Evolutionary conservation across 2,797 vertebrate genomes (phyloP), one percentile per base, ranked within the genome.

Genomic region (Sardinella longiceps): DNA sequence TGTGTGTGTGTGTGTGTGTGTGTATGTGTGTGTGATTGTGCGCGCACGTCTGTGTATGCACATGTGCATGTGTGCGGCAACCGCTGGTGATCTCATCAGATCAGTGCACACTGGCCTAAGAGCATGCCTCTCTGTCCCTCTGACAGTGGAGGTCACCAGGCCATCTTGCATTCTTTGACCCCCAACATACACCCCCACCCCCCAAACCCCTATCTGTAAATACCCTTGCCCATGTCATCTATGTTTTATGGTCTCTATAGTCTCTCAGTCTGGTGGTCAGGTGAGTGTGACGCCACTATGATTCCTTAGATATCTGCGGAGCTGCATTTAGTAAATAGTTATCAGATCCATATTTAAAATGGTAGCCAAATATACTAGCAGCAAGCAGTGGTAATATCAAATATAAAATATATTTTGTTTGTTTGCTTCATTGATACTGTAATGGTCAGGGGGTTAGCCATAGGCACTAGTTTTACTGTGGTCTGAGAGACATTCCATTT

Each of bases 11-110:
- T 23, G 33, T 70, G 56, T 66, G 4, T 53, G 53, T 82, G 80
- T 87, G 37, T 77, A 37, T 50, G 53, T 83, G 66, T 70, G 37
- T 82, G 84, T 82, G n/a, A n/a, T n/a, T n/a, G 45, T 20, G 48
- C 51, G 11, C 82, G 84, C 70, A 82, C 63, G 25, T 74, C 74
- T 66, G 60, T 83, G n/a, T n/a, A n/a, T n/a, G n/a, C n/a, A 81
- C 53, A 30, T 85, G 45, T 25, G 48, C 28, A 11, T 86, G 84
- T 74, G 82, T n/a, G n/a, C n/a, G 80, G 28, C 20, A 20, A 43
- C 18, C 18, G 11, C 70, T 77, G 70, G 70, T 77, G 37, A 77
- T 77, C 70, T 43, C 70, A 43, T 77, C 70, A 77, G 37, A 43
- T 77, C 37, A 37, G 33, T 33, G 0, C 28, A 37, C 2, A 77